Evolutionary conservation across 2,888 invertebrate species (phyloP).

Genomic region (Cheilosia scutellata): DNA sequence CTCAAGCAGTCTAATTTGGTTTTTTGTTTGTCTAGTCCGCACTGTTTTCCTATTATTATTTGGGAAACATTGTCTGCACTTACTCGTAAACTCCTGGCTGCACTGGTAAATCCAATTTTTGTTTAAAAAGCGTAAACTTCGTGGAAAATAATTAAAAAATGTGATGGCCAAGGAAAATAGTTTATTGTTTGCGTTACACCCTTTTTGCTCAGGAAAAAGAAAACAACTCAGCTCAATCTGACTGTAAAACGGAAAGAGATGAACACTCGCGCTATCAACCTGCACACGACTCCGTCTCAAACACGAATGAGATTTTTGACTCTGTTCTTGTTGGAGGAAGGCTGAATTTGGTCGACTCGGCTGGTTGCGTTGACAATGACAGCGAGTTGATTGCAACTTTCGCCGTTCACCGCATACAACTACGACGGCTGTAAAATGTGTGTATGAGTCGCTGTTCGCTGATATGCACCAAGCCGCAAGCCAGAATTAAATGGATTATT

Average conservation of each 20-base stretch:
- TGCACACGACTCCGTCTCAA: constrained; percentile 81
- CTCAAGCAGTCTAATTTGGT: neutral
- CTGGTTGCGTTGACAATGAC: constrained; percentile 35
- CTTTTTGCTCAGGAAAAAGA: constrained; percentile 50
- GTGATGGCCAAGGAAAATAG: neutral
- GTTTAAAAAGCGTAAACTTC: constrained; percentile 29
- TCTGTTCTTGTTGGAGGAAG: constrained; percentile 56
- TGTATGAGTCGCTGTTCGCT: neutral
- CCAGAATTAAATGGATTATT: constrained; percentile 33
- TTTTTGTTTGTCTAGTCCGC: neutral
- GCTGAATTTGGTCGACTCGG: constrained; percentile 36
- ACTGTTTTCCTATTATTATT: neutral
- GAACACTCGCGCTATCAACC: constrained; percentile 73
- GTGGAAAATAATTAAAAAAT: constrained; percentile 10
- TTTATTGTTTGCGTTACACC: constrained; percentile 62
- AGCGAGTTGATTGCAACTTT: constrained; percentile 51
- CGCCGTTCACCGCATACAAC: constrained; percentile 11
- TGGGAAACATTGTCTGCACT: constrained; percentile 62
- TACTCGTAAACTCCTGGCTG: constrained; percentile 41
- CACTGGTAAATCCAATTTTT: constrained; percentile 72
- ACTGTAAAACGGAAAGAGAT: constrained; percentile 61
- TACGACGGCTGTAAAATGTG: neutral
- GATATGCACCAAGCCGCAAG: constrained; percentile 41
- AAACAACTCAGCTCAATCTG: constrained; percentile 56
- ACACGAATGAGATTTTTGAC: constrained; percentile 79